Percentiles rank a stretch among this genome's conserved stretches.
Evolutionary conservation across 2,113 vertebrate genomes (phyloP).

Genomic region (Ceyx margarethae): DNA sequence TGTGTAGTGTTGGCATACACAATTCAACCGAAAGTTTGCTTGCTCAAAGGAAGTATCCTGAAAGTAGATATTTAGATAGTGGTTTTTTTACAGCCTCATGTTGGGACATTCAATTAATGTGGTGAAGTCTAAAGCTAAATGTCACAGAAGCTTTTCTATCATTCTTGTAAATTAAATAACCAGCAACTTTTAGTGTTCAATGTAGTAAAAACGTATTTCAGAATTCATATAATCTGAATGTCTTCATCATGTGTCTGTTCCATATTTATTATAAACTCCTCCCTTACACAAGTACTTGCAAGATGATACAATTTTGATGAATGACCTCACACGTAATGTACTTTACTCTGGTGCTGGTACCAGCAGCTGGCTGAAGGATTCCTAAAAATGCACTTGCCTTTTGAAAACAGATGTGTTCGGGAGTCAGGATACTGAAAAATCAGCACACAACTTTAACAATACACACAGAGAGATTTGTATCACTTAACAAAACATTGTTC

Average conservation of each 20-base stretch:
- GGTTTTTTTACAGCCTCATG: neutral
- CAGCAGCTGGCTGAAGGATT: neutral
- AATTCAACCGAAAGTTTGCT: neutral
- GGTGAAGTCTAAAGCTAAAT: neutral
- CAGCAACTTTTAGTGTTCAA: neutral
- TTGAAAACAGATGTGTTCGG: neutral
- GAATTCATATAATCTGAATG: neutral
- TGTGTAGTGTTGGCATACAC: neutral
- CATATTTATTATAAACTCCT: neutral
- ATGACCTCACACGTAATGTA: neutral
- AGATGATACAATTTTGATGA: neutral
- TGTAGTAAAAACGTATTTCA: neutral
- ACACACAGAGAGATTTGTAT: neutral
- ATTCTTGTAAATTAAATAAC: neutral
- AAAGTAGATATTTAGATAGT: neutral
- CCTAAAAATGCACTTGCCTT: neutral
- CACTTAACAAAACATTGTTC: neutral
- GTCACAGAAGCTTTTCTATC: neutral
- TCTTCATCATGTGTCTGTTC: neutral
- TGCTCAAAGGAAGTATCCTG: neutral
- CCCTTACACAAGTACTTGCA: neutral
- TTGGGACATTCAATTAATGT: neutral
- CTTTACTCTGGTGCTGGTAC: neutral
- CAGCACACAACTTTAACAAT: neutral
- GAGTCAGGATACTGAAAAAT: neutral